These are phyloP conservation scores for Prenolepis imparis DNA, from an alignment of 2,888 invertebrate species.

Conservation along the genomic window DNA sequence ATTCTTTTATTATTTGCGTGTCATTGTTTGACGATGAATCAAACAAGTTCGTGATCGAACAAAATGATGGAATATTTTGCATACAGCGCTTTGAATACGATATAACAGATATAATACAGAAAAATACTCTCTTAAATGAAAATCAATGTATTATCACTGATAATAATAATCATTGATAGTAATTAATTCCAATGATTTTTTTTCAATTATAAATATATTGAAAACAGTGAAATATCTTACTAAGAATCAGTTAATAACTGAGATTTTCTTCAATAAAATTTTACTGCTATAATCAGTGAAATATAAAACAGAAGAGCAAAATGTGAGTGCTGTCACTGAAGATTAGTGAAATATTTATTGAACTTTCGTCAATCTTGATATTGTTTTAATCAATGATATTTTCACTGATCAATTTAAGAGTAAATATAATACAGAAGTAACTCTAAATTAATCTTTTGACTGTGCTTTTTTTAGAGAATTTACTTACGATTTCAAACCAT, in stretches of 20 bases:
- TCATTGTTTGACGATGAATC: not conserved
- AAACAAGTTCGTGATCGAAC: not conserved
- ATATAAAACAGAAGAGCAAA: not conserved
- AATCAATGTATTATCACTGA: not conserved
- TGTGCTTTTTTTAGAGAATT: not conserved
- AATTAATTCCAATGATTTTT: not conserved
- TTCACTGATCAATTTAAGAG: not conserved
- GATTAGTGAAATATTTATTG: not conserved
- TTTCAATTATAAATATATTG: not conserved
- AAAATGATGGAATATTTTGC: not conserved
- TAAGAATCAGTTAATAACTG: too few species aligned
- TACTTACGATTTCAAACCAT: conserved; percentile 97
- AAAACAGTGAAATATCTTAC: not conserved
- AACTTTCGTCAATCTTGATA: not conserved
- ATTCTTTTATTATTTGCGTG: not conserved
- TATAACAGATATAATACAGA: not conserved
- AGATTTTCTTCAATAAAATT: too few species aligned
- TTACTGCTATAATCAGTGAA: too few species aligned
- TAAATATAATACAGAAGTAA: not conserved
- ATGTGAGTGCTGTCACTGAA: not conserved
- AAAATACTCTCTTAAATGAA: not conserved
- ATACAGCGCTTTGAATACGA: not conserved
- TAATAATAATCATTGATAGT: not conserved
- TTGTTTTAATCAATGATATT: not conserved
- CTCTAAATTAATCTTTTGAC: not conserved